Base-by-base conservation (phyloP, 1,140 invertebrate genomes). In the Arctopsyche grandis region DNA sequence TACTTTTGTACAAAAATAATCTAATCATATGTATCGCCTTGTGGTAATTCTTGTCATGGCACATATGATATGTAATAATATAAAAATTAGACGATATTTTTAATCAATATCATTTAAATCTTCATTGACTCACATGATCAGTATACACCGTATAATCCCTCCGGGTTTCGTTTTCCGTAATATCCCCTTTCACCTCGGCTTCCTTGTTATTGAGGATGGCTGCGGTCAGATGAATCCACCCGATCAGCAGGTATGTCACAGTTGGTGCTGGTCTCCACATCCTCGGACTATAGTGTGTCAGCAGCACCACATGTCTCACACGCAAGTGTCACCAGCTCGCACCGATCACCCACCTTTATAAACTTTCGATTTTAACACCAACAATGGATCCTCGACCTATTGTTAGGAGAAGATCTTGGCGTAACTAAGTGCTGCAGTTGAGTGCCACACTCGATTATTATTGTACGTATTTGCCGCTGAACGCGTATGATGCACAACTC, bases 61-160 rank as follows among this genome's bases (percentile, higher is more conserved):
- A n/a, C n/a, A n/a, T n/a, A n/a, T n/a, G n/a, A n/a, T n/a, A n/a
- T n/a, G n/a, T n/a, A n/a, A n/a, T n/a, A n/a, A n/a, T n/a, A n/a
- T n/a, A n/a, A n/a, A n/a, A n/a, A n/a, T n/a, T n/a, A n/a, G n/a
- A n/a, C n/a, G n/a, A n/a, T n/a, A n/a, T n/a, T n/a, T n/a, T n/a
- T n/a, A n/a, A n/a, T n/a, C n/a, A n/a, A n/a, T n/a, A n/a, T n/a
- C n/a, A n/a, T n/a, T n/a, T n/a, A n/a, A n/a, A n/a, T n/a, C n/a
- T n/a, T n/a, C n/a, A 38, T 38, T 38, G 29, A 66, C 63, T 66
- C 63, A 66, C 63, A 26, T 66, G 21, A 66, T 66, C 63, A 12
- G 63, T 66, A 26, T 66, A 66, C 22, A 66, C 63, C 1, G 24
- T 26, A 26, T 26, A 66, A 9, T 66, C 22, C 22, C 63, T 66